Conservation (phyloP, 2,888 invertebrate genomes). For the Brassicogethes aeneus region DNA sequence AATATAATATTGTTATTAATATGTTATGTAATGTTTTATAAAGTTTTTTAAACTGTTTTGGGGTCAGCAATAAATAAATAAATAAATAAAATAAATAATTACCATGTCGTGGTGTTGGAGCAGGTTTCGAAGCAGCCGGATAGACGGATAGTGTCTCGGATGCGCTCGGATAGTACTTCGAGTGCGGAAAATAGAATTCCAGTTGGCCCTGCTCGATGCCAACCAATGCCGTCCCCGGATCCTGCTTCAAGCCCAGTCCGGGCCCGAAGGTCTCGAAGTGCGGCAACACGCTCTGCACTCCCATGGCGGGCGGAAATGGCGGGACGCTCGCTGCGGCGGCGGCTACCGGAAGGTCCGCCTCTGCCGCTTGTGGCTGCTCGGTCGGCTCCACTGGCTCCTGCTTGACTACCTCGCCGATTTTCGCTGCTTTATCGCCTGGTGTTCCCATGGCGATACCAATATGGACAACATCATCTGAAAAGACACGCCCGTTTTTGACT, state of each 20-base stretch:
- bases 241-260: neutral
- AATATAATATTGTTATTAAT: too few species aligned
- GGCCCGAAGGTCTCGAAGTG: slow-evolving; percentile 18
- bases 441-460: slow-evolving; percentile 44
- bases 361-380: slow-evolving; percentile 12
- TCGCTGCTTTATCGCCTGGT: slow-evolving; percentile 40
- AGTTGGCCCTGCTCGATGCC: slow-evolving; percentile 11
- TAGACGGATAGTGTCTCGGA: slow-evolving; percentile 14
- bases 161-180: slow-evolving; percentile 28
- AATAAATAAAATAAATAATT: too few species aligned
- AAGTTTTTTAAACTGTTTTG: slow-evolving; percentile 19
- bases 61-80: too few species aligned
- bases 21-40: slow-evolving; percentile 29
- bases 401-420: slow-evolving; percentile 35
- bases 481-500: too few species aligned
- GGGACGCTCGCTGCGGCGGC: slow-evolving; percentile 6
- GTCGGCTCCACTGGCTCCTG: slow-evolving; percentile 21
- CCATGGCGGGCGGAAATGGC: slow-evolving; percentile 9
- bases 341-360: neutral
- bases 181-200: slow-evolving; percentile 33
- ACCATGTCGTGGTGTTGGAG: neutral
- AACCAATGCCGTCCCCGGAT: slow-evolving; percentile 8
- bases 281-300: slow-evolving; percentile 14
- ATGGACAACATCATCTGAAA: slow-evolving; percentile 41
- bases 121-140: neutral